phyloP scores from a whole-genome alignment of 23 tunicate species.

The Diplosoma virens region DNA sequence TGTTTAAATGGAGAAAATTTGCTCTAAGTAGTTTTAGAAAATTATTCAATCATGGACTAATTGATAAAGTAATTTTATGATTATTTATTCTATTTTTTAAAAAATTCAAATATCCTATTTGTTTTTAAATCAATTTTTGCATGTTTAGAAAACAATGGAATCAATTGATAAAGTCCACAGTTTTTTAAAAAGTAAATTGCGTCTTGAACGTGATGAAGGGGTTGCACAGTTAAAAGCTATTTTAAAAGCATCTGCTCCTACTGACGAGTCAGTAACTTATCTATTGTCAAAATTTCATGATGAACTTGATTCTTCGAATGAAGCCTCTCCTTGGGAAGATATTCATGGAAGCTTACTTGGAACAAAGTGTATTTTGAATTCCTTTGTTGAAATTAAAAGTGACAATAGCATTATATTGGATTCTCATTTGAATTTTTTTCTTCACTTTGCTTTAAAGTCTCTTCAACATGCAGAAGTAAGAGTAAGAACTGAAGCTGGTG shows the following conservation, averaged over 20 bases:
- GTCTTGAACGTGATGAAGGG: constrained; percentile 77
- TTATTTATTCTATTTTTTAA: background rate
- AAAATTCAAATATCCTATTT: background rate
- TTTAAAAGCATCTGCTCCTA: background rate
- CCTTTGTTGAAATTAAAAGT: background rate
- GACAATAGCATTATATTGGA: background rate
- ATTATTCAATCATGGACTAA: too few relatives aligned
- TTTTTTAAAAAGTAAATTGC: constrained; percentile 49
- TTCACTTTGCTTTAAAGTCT: constrained; percentile 8
- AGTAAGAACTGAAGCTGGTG: constrained; percentile 65
- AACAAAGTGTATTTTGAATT: constrained; percentile 45
- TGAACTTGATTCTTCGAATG: background rate
- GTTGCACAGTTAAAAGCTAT: constrained; percentile 23
- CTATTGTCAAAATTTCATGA: constrained; percentile 11
- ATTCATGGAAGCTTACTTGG: constrained; percentile 81
- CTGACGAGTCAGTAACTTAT: background rate
- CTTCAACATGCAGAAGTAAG: constrained; percentile 69
- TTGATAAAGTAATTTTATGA: too few relatives aligned
- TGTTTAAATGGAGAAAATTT: too few relatives aligned
- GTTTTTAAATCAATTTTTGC: too few relatives aligned
- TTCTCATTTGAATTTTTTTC: constrained; percentile 8
- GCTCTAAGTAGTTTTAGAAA: too few relatives aligned
- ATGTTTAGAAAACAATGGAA: background rate
- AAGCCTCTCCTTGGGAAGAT: constrained; percentile 31
- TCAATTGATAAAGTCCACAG: constrained; percentile 5